Conservation (phyloP, 2,888 invertebrate genomes). For the Scaptomyza reducta region DNA sequence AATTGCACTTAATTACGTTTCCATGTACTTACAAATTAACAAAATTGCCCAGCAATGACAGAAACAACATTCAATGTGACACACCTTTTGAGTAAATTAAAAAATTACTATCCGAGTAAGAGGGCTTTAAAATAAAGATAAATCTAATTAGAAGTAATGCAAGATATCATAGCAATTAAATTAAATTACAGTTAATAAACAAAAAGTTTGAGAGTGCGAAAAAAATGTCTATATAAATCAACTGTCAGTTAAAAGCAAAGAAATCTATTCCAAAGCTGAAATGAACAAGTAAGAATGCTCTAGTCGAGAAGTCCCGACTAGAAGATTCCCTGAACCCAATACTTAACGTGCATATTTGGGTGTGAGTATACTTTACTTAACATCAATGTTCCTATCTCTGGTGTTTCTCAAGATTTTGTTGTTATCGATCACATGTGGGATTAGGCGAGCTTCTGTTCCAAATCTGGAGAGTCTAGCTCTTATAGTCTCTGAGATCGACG, state of each 20-base stretch:
- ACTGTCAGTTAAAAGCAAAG: background rate
- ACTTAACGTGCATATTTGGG: too few relatives aligned
- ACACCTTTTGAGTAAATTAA: background rate
- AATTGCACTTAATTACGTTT: conserved; percentile 68
- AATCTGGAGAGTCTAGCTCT: too few relatives aligned
- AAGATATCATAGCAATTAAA: conserved; percentile 27
- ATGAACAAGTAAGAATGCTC: too few relatives aligned
- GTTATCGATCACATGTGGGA: too few relatives aligned
- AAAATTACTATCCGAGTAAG: conserved; percentile 26
- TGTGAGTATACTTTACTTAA: too few relatives aligned
- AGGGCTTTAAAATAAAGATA: background rate
- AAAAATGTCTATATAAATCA: background rate
- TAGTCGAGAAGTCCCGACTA: too few relatives aligned
- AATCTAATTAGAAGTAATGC: conserved; percentile 32
- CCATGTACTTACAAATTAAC: conserved; percentile 72
- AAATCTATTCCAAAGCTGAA: background rate
- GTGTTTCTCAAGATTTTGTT: too few relatives aligned
- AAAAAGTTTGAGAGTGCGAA: too few relatives aligned
- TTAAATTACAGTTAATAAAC: background rate
- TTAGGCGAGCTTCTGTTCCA: too few relatives aligned
- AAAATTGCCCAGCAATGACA: conserved; percentile 26
- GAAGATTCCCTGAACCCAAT: too few relatives aligned
- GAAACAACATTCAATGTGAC: background rate
- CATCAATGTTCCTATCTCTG: too few relatives aligned
- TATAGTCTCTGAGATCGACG: too few relatives aligned